Evolutionary conservation across 2,113 vertebrate genomes (phyloP).

Genomic region (Struthio camelus): DNA sequence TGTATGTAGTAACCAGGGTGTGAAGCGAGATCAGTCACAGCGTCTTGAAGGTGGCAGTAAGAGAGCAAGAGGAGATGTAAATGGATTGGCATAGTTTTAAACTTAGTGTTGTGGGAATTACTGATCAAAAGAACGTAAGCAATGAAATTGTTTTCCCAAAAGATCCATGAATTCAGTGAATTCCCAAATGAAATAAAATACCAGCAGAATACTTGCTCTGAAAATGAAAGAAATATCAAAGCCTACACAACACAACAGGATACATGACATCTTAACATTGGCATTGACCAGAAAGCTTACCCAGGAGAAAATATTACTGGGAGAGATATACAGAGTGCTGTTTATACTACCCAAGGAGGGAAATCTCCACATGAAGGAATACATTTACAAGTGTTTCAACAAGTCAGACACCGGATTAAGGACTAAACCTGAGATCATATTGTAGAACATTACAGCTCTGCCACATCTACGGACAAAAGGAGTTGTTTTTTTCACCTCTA

Average conservation of each 20-base stretch:
- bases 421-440: not conserved
- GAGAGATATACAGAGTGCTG: not conserved
- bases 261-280: not conserved
- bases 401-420: not conserved
- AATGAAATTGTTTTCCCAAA: not conserved
- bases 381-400: not conserved
- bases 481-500: not conserved
- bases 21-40: conserved; percentile 79
- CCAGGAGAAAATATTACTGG: not conserved
- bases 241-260: not conserved
- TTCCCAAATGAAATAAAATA: not conserved
- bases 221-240: not conserved
- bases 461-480: not conserved
- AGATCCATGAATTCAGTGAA: not conserved
- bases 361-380: not conserved
- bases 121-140: not conserved
- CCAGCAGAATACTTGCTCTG: not conserved
- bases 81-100: fast-evolving
- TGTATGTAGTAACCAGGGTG: conserved; percentile 86
- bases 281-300: not conserved
- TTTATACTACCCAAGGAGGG: not conserved
- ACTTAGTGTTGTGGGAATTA: not conserved
- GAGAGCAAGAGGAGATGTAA: not conserved
- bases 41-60: conserved; percentile 78
- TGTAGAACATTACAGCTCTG: not conserved